Conservation (phyloP, 2,888 invertebrate genomes). For the Oegoconia quadripuncta region DNA sequence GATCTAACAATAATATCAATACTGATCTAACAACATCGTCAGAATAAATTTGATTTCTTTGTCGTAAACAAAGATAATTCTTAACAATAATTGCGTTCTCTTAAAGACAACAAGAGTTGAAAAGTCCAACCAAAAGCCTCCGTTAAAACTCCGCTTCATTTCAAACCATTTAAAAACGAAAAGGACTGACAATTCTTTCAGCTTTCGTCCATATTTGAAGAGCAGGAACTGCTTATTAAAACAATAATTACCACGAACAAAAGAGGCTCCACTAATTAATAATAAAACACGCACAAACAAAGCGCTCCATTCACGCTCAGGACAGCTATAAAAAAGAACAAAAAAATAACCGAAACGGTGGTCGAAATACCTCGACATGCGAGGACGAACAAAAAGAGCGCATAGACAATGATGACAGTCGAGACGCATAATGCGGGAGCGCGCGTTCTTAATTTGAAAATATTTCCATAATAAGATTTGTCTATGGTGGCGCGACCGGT, state of each 20-base stretch:
- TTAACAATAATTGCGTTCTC: too few relatives aligned
- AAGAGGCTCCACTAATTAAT: constrained; percentile 76
- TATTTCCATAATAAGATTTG: constrained; percentile 79
- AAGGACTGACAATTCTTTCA: constrained; percentile 63
- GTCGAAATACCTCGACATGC: constrained; percentile 77
- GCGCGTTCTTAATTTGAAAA: constrained; percentile 77
- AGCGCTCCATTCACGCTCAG: constrained; percentile 72
- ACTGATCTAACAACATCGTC: too few relatives aligned
- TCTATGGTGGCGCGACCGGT: constrained; percentile 70
- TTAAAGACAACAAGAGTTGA: constrained; percentile 15
- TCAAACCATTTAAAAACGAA: constrained; percentile 51
- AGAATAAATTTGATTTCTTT: too few relatives aligned
- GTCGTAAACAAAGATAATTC: too few relatives aligned
- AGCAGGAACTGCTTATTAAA: constrained; percentile 78
- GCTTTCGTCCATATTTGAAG: constrained; percentile 59
- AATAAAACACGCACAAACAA: constrained; percentile 79
- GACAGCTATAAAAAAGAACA: constrained; percentile 57
- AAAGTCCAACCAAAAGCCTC: constrained; percentile 31
- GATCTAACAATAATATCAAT: too few relatives aligned
- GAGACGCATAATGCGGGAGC: constrained; percentile 78
- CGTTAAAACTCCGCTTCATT: constrained; percentile 43
- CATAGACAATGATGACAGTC: constrained; percentile 77
- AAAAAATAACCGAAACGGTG: constrained; percentile 71
- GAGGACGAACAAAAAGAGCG: constrained; percentile 72
- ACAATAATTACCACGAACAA: constrained; percentile 79